These are phyloP conservation scores for Prolemur simus DNA, from an alignment of 2,113 vertebrate genomes.

Conservation along the genomic window DNA sequence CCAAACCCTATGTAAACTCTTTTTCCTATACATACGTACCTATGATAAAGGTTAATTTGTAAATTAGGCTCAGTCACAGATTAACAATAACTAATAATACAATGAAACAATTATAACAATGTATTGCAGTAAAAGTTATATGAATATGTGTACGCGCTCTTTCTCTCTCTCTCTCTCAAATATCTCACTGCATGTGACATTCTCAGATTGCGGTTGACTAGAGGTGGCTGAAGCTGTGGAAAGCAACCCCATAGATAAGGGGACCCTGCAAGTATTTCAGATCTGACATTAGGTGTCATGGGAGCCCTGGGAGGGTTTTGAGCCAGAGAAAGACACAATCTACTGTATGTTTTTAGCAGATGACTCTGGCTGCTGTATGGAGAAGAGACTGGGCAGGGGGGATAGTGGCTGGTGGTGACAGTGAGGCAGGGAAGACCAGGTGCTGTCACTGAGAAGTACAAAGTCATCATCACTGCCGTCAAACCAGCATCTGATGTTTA, in stretches of 20 bases:
- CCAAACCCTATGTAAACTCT: not conserved
- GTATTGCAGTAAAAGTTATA: not conserved
- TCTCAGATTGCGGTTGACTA: not conserved
- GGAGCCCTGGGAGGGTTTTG: not conserved
- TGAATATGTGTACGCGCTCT: not conserved
- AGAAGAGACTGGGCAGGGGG: not conserved
- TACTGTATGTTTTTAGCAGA: not conserved
- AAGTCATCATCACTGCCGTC: not conserved
- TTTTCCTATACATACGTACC: not conserved
- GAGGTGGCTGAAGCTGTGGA: not conserved
- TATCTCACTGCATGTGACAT: not conserved
- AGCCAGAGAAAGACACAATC: not conserved
- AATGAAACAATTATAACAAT: not conserved
- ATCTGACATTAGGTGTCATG: not conserved
- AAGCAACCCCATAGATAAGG: not conserved
- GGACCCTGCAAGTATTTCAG: not conserved
- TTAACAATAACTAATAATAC: not conserved
- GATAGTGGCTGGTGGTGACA: not conserved
- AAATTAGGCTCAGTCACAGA: not conserved
- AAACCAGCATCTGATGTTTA: rapidly evolving
- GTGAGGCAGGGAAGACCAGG: not conserved
- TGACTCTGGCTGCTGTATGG: not conserved
- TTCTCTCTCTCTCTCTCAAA: not conserved
- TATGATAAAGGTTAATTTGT: not conserved
- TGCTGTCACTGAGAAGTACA: not conserved